Evolutionary conservation across 1,140 invertebrate genomes (phyloP), one percentile per base, ranked within the genome.

Genomic region (Lutraria rhynchaena): DNA sequence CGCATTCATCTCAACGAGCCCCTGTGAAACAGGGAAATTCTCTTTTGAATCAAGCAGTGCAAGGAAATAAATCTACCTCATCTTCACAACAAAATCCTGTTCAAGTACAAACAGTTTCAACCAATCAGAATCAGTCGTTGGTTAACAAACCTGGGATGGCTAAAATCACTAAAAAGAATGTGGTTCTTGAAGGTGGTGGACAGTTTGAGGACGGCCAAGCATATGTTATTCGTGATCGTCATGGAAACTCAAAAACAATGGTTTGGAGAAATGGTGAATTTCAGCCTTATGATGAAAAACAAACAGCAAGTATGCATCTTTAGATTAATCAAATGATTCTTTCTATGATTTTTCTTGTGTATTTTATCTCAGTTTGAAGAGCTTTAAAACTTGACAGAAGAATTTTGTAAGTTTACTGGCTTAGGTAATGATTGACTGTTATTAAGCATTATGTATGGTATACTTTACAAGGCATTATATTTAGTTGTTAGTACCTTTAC

Each of bases 181-280:
- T 77, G 7, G 63, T 67, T 11, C 49, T 77, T 4, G 75, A 77
- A 63, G 75, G 75, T 2, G 75, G 75, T 35, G 75, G 75, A 0
- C 60, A 77, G 49, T 77, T 77, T 67, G 75, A 77, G 57, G 75
- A 77, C 9, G 63, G 63, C 13, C 75, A 77, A 58, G 75, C 44
- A 2, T 77, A 77, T 67, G 60, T 77, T 24, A 77, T 77, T 31
- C 60, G 61, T 15, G 75, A 77, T 67, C 44, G 49, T n/a, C 27
- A 53, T 19, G 60, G 75, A 55, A 77, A 67, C 57, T 22, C 60
- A 33, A 67, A 58, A 63, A 77, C 58, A 44, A 77, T 77, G 75
- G 11, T 77, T 4, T 77, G 75, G 75, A 44, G 24, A 19, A 67
- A 57, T 55, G 61, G 61, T 7, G 37, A 76, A 31, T 76, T 76